Conservation (phyloP, 1,140 invertebrate species). For the Linepithema humile region DNA sequence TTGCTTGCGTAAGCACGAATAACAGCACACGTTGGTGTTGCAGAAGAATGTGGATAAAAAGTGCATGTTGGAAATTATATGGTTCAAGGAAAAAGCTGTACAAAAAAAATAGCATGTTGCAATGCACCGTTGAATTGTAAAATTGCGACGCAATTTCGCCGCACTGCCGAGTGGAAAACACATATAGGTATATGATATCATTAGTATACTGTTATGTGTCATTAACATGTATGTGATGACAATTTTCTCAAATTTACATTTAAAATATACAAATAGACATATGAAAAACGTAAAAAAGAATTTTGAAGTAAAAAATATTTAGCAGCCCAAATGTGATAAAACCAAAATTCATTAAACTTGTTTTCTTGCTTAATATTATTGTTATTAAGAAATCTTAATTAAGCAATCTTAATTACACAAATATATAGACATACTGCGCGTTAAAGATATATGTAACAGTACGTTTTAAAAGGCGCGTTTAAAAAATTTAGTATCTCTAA, state of each 20-base stretch:
- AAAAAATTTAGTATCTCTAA: background rate
- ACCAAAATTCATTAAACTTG: background rate
- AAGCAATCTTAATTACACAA: background rate
- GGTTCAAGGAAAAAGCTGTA: conserved; percentile 21
- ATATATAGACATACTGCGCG: background rate
- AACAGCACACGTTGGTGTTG: background rate
- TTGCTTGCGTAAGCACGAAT: conserved; percentile 8
- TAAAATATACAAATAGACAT: background rate
- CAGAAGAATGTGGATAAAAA: background rate
- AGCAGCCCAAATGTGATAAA: background rate
- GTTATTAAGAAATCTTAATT: background rate
- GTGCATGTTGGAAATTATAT: conserved; percentile 8
- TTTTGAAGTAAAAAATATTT: background rate
- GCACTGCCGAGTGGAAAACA: background rate
- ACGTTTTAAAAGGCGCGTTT: background rate
- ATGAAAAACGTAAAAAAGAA: background rate
- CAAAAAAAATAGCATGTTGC: background rate
- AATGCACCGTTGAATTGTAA: background rate
- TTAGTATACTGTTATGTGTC: background rate
- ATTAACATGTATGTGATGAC: background rate
- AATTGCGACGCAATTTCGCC: conserved; percentile 19
- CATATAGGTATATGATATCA: background rate
- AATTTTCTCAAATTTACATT: background rate
- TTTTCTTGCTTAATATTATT: background rate
- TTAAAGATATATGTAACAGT: background rate